Conservation (phyloP, 2,888 invertebrate species). For the Pyrrhia umbra region DNA sequence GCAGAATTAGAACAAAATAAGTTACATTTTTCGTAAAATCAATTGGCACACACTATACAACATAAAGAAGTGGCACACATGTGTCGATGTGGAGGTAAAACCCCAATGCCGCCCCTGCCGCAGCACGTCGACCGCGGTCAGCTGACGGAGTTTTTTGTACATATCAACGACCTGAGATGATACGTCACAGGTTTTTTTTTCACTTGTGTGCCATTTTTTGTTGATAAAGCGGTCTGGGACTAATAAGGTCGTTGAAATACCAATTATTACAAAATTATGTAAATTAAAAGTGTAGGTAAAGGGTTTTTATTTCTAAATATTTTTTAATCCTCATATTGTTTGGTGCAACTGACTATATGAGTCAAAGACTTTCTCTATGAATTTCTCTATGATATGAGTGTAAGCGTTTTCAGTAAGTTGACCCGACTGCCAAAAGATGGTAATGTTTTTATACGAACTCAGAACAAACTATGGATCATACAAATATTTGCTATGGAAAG, state of each 20-base stretch:
- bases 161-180: conserved; percentile 33
- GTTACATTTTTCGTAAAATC: no score
- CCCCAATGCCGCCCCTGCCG: conserved; percentile 24
- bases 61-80: not conserved
- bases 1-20: no score
- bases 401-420: no score
- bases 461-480: no score
- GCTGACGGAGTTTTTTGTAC: conserved; percentile 24
- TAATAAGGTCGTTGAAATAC: not conserved
- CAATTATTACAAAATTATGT: not conserved
- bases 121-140: conserved; percentile 30
- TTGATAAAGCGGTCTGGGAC: conserved; percentile 5
- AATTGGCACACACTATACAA: conserved; percentile 2
- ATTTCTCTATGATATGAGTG: no score
- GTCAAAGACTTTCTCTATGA: no score
- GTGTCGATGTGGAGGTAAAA: conserved; percentile 23
- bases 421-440: no score
- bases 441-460: no score
- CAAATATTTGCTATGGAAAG: no score
- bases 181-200: conserved; percentile 5
- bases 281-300: not conserved
- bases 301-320: no score
- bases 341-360: no score
- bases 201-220: not conserved
- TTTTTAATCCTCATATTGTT: no score